These are phyloP conservation scores for Heliconius hortense DNA, from an alignment of 2,888 invertebrate species.

Conservation along the genomic window DNA sequence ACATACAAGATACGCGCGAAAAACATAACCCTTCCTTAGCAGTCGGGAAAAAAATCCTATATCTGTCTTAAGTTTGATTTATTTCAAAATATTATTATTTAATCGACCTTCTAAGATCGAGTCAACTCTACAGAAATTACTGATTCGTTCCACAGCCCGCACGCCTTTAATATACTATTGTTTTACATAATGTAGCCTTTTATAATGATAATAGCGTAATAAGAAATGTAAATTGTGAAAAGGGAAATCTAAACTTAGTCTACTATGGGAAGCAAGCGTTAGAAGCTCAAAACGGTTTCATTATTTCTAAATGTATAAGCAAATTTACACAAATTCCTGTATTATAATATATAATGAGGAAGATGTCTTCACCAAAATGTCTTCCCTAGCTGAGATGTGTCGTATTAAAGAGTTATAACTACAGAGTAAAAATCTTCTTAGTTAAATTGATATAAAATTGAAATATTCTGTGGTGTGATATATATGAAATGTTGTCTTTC, in stretches of 20 bases:
- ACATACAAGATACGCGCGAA: no score
- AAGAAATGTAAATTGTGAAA: conserved; percentile 16
- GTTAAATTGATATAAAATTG: no score
- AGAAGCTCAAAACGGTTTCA: not conserved
- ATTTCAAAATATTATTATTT: conserved; percentile 1
- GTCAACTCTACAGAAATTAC: conserved; percentile 8
- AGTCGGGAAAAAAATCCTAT: no score
- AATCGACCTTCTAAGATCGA: conserved; percentile 13
- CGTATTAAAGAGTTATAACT: no score
- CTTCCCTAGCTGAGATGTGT: no score
- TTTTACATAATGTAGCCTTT: conserved; percentile 22
- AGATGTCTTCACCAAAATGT: no score
- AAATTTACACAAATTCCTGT: not conserved
- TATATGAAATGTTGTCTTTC: no score
- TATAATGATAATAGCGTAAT: conserved; percentile 8
- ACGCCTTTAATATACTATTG: conserved; percentile 2
- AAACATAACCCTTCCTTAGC: no score
- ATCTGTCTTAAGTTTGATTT: not conserved
- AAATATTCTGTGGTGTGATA: no score
- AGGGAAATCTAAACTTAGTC: not conserved
- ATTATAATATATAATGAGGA: no score
- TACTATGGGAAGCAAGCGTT: not conserved
- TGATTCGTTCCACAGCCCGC: not conserved
- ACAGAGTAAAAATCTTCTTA: no score
- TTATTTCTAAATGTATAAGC: not conserved